Conservation (phyloP, 1,140 invertebrate genomes). For the Episyrphus balteatus region DNA sequence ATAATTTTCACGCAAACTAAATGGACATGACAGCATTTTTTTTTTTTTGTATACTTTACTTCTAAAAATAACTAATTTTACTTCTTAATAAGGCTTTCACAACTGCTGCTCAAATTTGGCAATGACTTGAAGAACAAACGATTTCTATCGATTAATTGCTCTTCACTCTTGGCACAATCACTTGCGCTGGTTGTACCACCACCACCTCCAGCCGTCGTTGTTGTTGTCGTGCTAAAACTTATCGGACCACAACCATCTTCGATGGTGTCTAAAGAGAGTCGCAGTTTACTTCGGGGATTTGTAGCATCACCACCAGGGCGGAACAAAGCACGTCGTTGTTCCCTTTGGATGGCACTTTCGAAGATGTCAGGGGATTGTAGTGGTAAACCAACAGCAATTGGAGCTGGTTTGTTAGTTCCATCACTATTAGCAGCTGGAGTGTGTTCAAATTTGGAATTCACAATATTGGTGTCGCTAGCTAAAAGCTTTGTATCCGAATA, state of each 20-base stretch:
- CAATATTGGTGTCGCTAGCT: background rate
- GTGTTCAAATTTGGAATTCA: background rate
- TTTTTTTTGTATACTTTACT: background rate
- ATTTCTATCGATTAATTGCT: conserved; percentile 20
- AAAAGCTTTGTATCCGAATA: conserved; percentile 41
- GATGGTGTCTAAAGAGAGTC: conserved; percentile 26
- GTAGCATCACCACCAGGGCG: no score
- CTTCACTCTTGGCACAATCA: conserved; percentile 8
- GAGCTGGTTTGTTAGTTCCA: no score
- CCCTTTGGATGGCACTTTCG: no score
- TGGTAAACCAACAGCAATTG: no score
- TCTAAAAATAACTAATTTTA: conserved; percentile 20
- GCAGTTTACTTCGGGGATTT: conserved; percentile 4
- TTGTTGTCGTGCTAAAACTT: no score
- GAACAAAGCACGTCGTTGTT: no score
- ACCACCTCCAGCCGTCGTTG: background rate
- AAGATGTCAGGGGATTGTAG: no score
- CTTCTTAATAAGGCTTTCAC: conserved; percentile 47
- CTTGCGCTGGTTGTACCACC: conserved; percentile 1
- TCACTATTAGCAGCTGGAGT: no score
- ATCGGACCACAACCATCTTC: background rate
- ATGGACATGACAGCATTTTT: background rate
- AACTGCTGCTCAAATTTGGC: conserved; percentile 53
- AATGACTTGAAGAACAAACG: conserved; percentile 44
- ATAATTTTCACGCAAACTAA: background rate